Evolutionary conservation across 2,113 vertebrate genomes (phyloP), one percentile per base, ranked within the genome.

Genomic region (Thunnus maccoyii): DNA sequence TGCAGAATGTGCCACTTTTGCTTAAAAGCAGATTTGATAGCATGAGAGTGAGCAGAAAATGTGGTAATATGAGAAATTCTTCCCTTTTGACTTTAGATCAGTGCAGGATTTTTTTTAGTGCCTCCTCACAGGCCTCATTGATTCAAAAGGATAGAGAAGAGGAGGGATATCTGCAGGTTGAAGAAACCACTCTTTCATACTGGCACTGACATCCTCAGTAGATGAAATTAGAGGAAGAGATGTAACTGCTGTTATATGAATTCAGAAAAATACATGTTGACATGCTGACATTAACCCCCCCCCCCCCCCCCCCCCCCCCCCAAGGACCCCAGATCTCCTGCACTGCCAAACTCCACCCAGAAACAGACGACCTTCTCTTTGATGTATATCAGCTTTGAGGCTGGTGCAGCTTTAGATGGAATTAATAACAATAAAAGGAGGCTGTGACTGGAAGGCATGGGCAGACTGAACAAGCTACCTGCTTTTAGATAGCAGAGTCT

Each of bases 261-360:
- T 62, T 69, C 20, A 16, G 12, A 25, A 51, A 76, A 68, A 77
- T n/a, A 7, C 55, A 71, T 22, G 14, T 50, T 58, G 61, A 64
- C 20, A 18, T 41, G 14, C 25, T 47, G 22, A 48, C 65, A 52
- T n/a, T n/a, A 65, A 41, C 20, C 10, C 41, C 44, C 61, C 18
- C 50, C 30, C 2, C 14, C n/a, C 30, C 16, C 32, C 32, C 3
- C 32, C 36, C 60, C 20, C 10, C 41, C 44, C n/a, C n/a, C 32
- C 12, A 18, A 46, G 11, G 22, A 7, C 36, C 32, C 47, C 52
- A 51, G 20, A 36, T 62, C 58, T 18, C 18, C 48, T 25, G n/a
- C 48, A 15, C 8, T 41, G 48, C 15, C 4, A 18, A 54, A 32
- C 71, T 20, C 47, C 57, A 36, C 57, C 11, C 60, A 51, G 18